These are phyloP conservation scores for Pantherophis guttatus DNA, from an alignment of 2,113 vertebrate species.

Conservation along the genomic window DNA sequence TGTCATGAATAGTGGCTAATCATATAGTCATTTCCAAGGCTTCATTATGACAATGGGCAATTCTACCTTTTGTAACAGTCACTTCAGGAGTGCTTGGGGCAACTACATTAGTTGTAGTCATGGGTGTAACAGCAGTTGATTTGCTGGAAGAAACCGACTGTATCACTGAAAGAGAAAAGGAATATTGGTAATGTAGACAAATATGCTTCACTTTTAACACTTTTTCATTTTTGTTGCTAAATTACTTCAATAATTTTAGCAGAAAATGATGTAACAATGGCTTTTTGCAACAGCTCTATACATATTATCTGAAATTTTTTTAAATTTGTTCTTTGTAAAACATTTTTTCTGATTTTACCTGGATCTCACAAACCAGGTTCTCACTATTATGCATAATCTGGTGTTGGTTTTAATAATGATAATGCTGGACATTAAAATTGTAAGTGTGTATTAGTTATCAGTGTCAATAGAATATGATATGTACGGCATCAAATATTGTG, in stretches of 20 bases:
- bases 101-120: conserved; percentile 52
- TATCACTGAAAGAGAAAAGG: conserved; percentile 62
- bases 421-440: background rate
- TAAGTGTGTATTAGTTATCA: conserved; percentile 21
- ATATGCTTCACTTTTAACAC: background rate
- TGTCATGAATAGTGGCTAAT: background rate
- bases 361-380: background rate
- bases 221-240: background rate
- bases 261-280: conserved; percentile 38
- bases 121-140: conserved; percentile 61
- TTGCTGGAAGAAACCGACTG: conserved; percentile 74
- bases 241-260: conserved; percentile 30
- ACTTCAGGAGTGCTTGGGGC: conserved; percentile 53
- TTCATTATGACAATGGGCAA: conserved; percentile 30
- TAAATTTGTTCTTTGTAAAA: background rate
- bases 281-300: conserved; percentile 37
- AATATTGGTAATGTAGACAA: background rate
- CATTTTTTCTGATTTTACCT: too few relatives aligned
- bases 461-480: background rate
- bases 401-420: background rate
- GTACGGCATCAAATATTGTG: background rate
- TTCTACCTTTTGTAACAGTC: conserved; percentile 71
- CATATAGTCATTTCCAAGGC: background rate
- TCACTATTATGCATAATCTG: background rate
- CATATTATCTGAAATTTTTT: conserved; percentile 15